Base-by-base conservation (phyloP, 2,888 invertebrate genomes). In the Hemicrepidius hirtus region DNA sequence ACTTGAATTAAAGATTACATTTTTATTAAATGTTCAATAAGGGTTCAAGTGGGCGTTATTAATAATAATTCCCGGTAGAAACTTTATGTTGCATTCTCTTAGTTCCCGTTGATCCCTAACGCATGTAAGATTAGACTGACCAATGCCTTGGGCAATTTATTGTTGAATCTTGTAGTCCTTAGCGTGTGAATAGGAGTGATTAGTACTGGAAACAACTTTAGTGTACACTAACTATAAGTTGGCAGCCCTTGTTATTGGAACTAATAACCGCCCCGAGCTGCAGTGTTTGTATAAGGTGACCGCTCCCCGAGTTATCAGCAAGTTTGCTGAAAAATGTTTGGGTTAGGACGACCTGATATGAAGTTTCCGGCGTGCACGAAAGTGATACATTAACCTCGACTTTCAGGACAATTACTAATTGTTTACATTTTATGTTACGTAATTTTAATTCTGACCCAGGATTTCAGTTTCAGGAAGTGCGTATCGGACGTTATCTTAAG, bases 201-300 rank as follows among this genome's bases (percentile, higher is more conserved):
- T 85, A 84, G 82, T 81, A 68, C 68, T 71, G 69, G 78, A 76
- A 80, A 77, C 81, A 81, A 83, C 80, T 83, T 82, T 77, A 80
- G 78, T 79, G 78, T 81, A 78, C 79, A 77, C 71, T 72, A 73
- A 57, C 65, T 68, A 74, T 71, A 75, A 76, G 69, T 76, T 73
- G 68, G 69, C 71, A 72, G 75, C 78, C 77, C 77, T 76, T 83
- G 84, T 84, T 84, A 83, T 84, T 83, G 82, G 83, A 84, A 84
- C 84, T 84, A 84, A 84, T 84, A 84, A 84, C 80, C 75, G 83
- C 83, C 83, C 78, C 77, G 71, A 79, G 82, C 81, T 76, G 77
- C 80, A 77, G 76, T 83, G 83, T 83, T 82, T 82, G 80, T 80
- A 79, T 79, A 77, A 81, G 80, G 79, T 81, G 81, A 78, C 81